These are phyloP conservation scores for Crepidodera aurea DNA, from an alignment of 2,888 invertebrate species.

Conservation along the genomic window DNA sequence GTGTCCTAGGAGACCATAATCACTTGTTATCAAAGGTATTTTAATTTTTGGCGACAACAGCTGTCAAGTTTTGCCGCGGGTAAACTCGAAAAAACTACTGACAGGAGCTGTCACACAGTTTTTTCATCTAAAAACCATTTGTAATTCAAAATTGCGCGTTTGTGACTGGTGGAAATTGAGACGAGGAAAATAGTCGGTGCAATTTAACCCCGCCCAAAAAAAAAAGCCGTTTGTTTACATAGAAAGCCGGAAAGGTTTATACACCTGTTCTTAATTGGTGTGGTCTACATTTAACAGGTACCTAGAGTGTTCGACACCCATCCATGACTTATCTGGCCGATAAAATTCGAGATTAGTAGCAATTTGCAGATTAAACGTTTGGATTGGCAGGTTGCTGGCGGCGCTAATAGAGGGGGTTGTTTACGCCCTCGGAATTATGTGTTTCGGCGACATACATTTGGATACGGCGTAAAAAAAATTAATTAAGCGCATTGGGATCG, in stretches of 20 bases:
- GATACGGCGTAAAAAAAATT: not conserved
- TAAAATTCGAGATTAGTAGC: constrained; percentile 17
- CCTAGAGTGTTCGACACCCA: constrained; percentile 27
- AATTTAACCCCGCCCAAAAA: not conserved
- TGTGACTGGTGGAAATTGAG: too few relatives aligned
- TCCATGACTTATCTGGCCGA: constrained; percentile 5
- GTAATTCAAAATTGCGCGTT: too few relatives aligned
- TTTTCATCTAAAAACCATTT: too few relatives aligned
- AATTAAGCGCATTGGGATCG: too few relatives aligned
- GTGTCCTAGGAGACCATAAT: too few relatives aligned
- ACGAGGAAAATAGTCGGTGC: too few relatives aligned
- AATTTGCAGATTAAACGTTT: constrained; percentile 9
- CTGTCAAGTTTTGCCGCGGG: too few relatives aligned
- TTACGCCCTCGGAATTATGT: not conserved
- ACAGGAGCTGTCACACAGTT: too few relatives aligned
- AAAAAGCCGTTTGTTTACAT: constrained; percentile 32
- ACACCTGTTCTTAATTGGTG: constrained; percentile 41
- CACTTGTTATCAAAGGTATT: too few relatives aligned
- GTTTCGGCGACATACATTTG: not conserved
- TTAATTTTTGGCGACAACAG: too few relatives aligned
- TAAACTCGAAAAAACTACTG: too few relatives aligned
- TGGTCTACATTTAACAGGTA: constrained; percentile 36
- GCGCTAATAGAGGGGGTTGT: not conserved
- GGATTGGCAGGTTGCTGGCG: not conserved
- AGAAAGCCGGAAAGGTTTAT: constrained; percentile 36